Evolutionary conservation across 1,140 invertebrate genomes (phyloP), one percentile per base, ranked within the genome.

Genomic region (Metaphire vulgaris): DNA sequence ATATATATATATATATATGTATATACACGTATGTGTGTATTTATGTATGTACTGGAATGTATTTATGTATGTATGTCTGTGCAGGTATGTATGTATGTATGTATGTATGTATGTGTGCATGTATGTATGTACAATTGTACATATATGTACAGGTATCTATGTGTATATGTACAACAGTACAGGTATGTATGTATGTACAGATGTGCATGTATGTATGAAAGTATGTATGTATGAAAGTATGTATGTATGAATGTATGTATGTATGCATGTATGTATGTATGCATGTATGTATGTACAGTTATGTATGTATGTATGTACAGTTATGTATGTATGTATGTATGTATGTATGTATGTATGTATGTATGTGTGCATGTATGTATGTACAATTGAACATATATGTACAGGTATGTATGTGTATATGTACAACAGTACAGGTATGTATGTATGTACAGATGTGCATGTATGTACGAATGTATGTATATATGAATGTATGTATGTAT

Each of bases 331-430:
- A 56, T 56, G 41, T 56, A 56, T 56, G 41, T 56, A 56, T 56
- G 41, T 56, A 56, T 56, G 41, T 56, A 56, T 56, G 41, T 56
- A 56, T 56, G 41, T 56, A 56, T 56, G 41, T 56, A 56, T 56
- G 41, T 56, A 56, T 56, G 41, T 56, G 21, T 56, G 41, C 21
- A 56, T 56, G 41, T 56, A 56, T 56, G 41, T 56, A 56, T 56
- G 41, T 56, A 56, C 41, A 56, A 56, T 56, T 56, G 21, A 56
- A 21, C 41, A 21, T 56, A 56, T 56, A 56, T 56, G 41, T 56
- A 56, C 21, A 21, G 6, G 21, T 56, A 21, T 56, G 21, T 56
- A 21, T 56, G 21, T 56, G 41, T 56, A 56, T 56, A 21, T 56
- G 21, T 56, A 21, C 21, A 56, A 12, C 6, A 12, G 21, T 56